Base-by-base conservation (phyloP, 2,113 vertebrate genomes). In the Cepphus grylle region DNA sequence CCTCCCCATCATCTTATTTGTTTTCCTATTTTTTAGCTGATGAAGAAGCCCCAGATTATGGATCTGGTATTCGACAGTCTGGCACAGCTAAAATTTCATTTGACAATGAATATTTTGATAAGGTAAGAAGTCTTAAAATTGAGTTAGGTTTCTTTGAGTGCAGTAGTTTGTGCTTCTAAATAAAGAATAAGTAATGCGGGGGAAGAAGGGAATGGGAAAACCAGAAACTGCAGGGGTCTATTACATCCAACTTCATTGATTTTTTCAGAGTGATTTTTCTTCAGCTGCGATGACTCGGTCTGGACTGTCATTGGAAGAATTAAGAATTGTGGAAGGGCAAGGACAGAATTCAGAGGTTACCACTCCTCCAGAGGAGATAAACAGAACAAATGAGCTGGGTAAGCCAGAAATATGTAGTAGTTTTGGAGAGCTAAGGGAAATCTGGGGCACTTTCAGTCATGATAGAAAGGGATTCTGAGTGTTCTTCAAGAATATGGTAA, bases 31-130 rank as follows among this genome's bases (percentile, higher is more conserved):
- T 43, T 97, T 84, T 88, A 99, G 99, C 98, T 92, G 99, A 99
- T 59, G 99, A 99, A 94, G 99, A 99, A 97, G 99, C 99, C 65
- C 99, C 99, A 73, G 99, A 99, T 98, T 99, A 99, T 82, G 99
- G 99, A 40, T 99, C 99, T 74, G 99, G 99, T 66, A 98, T 99
- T 73, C 98, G 99, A 80, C 99, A 99, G 98, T 99, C 99, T 15
- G 99, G 99, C 93, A 99, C 99, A 3, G 99, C 99, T 90, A 99
- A 99, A 96, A 99, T 99, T 97, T 99, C 99, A 36, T 99, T 99
- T 79, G 99, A 99, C 96, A 99, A 99, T 23, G 99, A 99, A 50
- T 99, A 99, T 97, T 99, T 99, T 97, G 99, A 98, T 97, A 99
- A 99, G 99, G 99, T 99, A 97, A 96, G 95, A 88, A 71, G 29